Conservation (phyloP, 2,888 invertebrate species). For the Eugnorisma glareosa region DNA sequence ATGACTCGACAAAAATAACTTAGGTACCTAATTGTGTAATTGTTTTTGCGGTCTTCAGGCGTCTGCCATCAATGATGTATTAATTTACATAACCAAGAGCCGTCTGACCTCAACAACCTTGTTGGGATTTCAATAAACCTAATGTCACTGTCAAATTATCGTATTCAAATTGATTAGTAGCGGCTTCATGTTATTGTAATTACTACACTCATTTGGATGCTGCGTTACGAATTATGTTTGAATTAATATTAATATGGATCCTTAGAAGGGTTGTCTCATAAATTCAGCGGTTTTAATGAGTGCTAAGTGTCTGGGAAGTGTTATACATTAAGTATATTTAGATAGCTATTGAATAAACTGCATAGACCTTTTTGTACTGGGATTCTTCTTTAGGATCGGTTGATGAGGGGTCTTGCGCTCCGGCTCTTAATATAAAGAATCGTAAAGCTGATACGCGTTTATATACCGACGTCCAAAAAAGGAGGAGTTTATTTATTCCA, state of each 20-base stretch:
- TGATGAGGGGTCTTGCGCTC: too few relatives aligned
- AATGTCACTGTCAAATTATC: constrained; percentile 27
- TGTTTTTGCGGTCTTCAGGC: constrained; percentile 7
- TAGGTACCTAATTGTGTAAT: not conserved
- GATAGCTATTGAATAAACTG: not conserved
- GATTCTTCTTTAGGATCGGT: not conserved
- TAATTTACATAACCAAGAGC: constrained; percentile 15
- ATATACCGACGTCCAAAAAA: too few relatives aligned
- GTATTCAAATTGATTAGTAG: constrained; percentile 35
- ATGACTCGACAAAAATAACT: not conserved
- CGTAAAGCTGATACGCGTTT: too few relatives aligned
- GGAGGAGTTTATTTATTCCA: too few relatives aligned
- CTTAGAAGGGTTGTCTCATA: not conserved
- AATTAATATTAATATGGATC: not conserved
- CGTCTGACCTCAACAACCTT: constrained; percentile 33
- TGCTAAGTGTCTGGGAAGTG: too few relatives aligned
- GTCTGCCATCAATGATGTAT: constrained; percentile 15
- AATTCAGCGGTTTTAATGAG: not conserved
- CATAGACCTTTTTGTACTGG: not conserved
- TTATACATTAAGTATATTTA: not conserved
- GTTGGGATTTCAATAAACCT: constrained; percentile 19
- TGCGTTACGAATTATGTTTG: not conserved
- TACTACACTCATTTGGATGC: constrained; percentile 11
- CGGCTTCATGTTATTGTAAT: not conserved
- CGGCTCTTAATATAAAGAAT: too few relatives aligned